Evolutionary conservation across 35 echinoderm and acorn worm genomes (phyloP), one percentile per base, ranked within the genome.

Genomic region (Ophiothrix spiculata): DNA sequence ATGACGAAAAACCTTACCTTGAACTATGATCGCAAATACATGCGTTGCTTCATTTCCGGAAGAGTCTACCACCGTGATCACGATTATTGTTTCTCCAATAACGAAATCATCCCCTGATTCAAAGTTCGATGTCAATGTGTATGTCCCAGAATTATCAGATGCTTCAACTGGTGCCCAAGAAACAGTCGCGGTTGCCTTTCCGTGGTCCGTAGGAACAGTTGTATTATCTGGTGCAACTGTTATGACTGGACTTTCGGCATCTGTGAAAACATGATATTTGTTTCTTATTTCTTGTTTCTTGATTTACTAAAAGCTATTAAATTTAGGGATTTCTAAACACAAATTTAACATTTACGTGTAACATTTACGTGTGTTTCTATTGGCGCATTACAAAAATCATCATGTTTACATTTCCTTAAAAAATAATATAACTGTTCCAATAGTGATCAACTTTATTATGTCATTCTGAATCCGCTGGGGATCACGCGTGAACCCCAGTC

Each of bases 1-100:
- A n/a, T n/a, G n/a, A n/a, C n/a, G n/a, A n/a, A n/a, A n/a, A n/a
- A n/a, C 8, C 25, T 39, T 78, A 40, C 81, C 49, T 2, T 4
- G 4, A 78, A 74, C 35, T 21, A 25, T 77, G n/a, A 87, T 40
- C 0, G 74, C 17, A 74, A 87, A 87, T 1, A 14, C 1, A 36
- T 35, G 11, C 12, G 34, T 56, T 4, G 13, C 1, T 29, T 36
- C 31, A 4, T 78, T 21, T 25, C 82, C 37, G 38, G 75, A 56
- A 0, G 29, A 28, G 73, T 86, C 82, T 28, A 19, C 39, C 25
- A 79, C 83, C 31, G 78, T 77, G 73, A 86, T 80, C 4, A 32
- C 40, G 1, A 94, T 80, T 6, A 74, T 41, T 14, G 16, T 73
- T 1, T 39, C 63, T 21, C 92, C 92, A 31, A 94, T 90, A 0